phyloP scores from a whole-genome alignment of 2,888 invertebrate species.

The Thysanoteuthis rhombus region DNA sequence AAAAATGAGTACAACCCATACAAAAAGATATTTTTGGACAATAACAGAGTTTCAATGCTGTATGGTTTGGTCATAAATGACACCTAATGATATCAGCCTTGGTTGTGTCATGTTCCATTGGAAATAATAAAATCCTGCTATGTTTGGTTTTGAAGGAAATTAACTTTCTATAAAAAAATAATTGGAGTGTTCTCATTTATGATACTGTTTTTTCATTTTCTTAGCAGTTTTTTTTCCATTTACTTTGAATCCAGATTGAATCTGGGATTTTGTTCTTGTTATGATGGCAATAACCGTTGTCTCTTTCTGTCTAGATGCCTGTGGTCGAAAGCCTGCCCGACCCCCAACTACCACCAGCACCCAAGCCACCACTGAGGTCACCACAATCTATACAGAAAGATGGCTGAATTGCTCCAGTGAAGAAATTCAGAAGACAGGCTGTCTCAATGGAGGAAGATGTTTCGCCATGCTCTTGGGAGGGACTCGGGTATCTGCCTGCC shows the following conservation, averaged over 20 bases:
- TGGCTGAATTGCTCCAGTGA: not conserved
- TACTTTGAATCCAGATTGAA: not conserved
- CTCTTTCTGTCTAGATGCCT: not conserved
- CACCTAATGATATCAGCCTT: no score
- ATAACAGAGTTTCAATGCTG: no score
- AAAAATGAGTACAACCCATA: no score
- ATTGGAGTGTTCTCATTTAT: no score
- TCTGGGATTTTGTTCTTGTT: not conserved
- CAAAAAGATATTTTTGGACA: no score
- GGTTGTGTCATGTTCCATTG: no score
- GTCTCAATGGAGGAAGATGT: constrained; percentile 17
- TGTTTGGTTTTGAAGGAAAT: no score
- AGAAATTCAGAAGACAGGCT: not conserved
- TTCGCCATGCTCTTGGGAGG: constrained; percentile 18
- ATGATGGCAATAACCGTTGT: not conserved
- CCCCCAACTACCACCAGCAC: not conserved
- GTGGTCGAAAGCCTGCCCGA: not conserved
- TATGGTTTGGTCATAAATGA: no score
- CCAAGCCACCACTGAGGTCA: not conserved
- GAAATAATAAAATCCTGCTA: no score
- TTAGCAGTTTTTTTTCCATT: not conserved
- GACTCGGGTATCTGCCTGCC: constrained; percentile 13
- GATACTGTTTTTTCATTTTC: not conserved
- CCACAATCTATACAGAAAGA: not conserved
- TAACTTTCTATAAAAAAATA: no score